Evolutionary conservation across 2,113 vertebrate species (phyloP).

Genomic region (Probosciger aterrimus): DNA sequence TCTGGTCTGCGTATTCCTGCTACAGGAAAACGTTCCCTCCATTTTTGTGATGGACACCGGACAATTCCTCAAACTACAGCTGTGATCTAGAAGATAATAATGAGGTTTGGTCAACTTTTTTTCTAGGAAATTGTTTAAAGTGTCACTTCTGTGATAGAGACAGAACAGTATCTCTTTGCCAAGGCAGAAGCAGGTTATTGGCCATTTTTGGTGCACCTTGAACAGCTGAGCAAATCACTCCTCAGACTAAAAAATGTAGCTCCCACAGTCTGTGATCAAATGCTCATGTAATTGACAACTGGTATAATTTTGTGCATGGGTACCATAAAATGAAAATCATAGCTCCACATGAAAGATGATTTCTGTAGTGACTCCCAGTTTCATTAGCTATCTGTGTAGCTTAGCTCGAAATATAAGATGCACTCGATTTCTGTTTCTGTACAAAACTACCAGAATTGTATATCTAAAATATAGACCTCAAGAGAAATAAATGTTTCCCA

Average conservation of each 20-base stretch:
- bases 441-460: neutral
- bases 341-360: neutral
- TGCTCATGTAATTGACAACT: neutral
- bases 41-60: neutral
- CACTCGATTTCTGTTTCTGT: neutral
- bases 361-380: neutral
- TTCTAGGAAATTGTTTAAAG: neutral
- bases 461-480: neutral
- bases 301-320: neutral
- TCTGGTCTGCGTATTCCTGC: neutral
- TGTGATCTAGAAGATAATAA: neutral
- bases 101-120: neutral
- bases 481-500: neutral
- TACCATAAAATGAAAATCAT: neutral
- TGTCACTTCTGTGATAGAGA: neutral
- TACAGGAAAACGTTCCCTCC: accelerated
- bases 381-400: neutral
- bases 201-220: neutral
- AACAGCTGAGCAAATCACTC: accelerated
- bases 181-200: neutral
- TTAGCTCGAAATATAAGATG: neutral
- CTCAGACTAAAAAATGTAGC: neutral
- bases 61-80: neutral
- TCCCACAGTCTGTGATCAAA: neutral
- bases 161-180: neutral